A percentile compares a stretch with the other conserved stretches of the same genome.
Evolutionary conservation across 1,140 invertebrate genomes (phyloP).

Genomic region (Camponotus vicinus): DNA sequence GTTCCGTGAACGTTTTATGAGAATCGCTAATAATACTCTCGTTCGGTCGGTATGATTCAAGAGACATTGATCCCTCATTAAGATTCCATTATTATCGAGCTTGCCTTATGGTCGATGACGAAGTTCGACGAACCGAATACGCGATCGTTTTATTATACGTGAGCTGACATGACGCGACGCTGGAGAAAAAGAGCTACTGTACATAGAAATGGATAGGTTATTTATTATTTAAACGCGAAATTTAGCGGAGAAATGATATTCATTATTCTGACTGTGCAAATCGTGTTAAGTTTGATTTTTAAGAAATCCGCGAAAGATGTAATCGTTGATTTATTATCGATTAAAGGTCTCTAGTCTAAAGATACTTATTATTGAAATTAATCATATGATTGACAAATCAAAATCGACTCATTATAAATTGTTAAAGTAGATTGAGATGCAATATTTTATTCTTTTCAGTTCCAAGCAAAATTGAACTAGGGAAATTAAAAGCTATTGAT

Average conservation of each 20-base stretch:
- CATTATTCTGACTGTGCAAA: neutral
- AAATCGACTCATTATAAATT: neutral
- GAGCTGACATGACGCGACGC: slow-evolving; percentile 3
- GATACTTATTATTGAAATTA: neutral
- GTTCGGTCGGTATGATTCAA: slow-evolving; percentile 40
- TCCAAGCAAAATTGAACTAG: neutral
- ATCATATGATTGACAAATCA: neutral
- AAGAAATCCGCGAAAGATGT: neutral
- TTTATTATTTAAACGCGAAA: slow-evolving; percentile 41
- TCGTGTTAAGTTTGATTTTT: slow-evolving; percentile 20
- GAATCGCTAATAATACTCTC: slow-evolving; percentile 50
- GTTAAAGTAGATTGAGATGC: neutral
- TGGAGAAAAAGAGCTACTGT: slow-evolving; percentile 4
- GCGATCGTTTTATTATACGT: slow-evolving; percentile 40
- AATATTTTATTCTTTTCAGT: slow-evolving; percentile 7
- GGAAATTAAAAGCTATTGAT: neutral
- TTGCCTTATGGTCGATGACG: slow-evolving; percentile 33
- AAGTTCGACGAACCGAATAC: slow-evolving; percentile 53
- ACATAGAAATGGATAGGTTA: slow-evolving; percentile 28
- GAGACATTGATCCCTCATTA: slow-evolving; percentile 50
- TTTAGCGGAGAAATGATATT: slow-evolving; percentile 15
- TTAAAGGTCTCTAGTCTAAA: neutral
- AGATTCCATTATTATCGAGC: slow-evolving; percentile 34
- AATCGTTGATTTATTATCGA: neutral
- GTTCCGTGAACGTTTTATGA: slow-evolving; percentile 35